phyloP scores from a whole-genome alignment of 2,113 vertebrate genomes.

The Prochilodus magdalenae region DNA sequence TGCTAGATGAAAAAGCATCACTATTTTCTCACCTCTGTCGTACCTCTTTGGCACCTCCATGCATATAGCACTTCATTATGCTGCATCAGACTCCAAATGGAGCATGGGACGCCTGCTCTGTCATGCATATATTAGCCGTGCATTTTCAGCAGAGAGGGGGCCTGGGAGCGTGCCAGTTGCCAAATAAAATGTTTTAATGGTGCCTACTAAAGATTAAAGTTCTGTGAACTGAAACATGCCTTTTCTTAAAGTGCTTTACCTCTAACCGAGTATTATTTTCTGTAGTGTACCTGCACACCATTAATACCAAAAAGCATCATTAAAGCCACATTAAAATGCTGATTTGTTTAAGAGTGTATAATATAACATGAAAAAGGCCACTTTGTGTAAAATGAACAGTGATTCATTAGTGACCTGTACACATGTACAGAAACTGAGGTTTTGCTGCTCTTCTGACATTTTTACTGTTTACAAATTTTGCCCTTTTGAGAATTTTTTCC shows the following conservation, averaged over 20 bases:
- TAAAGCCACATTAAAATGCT: not conserved
- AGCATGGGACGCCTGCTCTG: slow-evolving; percentile 10
- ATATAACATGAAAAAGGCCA: not conserved
- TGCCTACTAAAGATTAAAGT: not conserved
- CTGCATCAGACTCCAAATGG: slow-evolving; percentile 51
- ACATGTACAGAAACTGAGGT: no score
- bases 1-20: slow-evolving; percentile 43
- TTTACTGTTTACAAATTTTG: not conserved
- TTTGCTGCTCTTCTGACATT: not conserved
- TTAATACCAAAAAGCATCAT: not conserved
- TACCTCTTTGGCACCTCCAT: slow-evolving; percentile 33
- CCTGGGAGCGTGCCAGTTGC: slow-evolving; percentile 18
- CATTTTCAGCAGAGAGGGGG: slow-evolving; percentile 33
- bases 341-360: not conserved
- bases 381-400: not conserved
- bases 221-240: slow-evolving; percentile 24
- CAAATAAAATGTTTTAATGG: slow-evolving; percentile 15
- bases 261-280: not conserved
- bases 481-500: not conserved
- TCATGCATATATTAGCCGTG: slow-evolving; percentile 49
- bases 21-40: slow-evolving; percentile 50
- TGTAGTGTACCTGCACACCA: not conserved
- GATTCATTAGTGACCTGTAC: not conserved
- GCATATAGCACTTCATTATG: slow-evolving; percentile 53
- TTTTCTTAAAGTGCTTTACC: slow-evolving; percentile 6